Evolutionary conservation across 2,888 invertebrate species (phyloP).

Genomic region (Hydraecia micacea): DNA sequence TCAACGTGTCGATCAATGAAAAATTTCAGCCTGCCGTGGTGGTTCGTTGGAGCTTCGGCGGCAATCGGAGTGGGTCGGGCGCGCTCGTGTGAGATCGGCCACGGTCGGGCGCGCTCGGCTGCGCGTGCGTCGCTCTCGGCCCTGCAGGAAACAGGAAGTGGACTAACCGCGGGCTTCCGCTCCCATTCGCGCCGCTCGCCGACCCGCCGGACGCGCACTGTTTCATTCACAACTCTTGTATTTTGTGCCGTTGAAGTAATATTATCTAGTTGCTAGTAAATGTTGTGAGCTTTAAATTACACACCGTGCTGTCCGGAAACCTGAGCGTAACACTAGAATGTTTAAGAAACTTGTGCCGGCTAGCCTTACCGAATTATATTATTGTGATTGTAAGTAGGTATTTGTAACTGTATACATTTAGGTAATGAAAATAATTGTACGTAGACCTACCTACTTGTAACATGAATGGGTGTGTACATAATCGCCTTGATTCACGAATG

Average conservation of each 20-base stretch:
- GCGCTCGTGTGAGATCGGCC: conserved; percentile 71
- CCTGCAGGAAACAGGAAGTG: conserved; percentile 90
- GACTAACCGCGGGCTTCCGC: conserved; percentile 90
- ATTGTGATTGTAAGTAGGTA: conserved; percentile 46
- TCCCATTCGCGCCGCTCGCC: conserved; percentile 87
- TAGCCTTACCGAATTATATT: conserved; percentile 41
- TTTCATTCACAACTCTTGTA: conserved; percentile 85
- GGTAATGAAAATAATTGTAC: conserved; percentile 27
- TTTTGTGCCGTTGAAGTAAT: conserved; percentile 83
- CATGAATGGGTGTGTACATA: conserved; percentile 39
- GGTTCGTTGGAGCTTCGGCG: conserved; percentile 37
- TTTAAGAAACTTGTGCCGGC: conserved; percentile 64
- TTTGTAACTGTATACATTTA: conserved; percentile 39
- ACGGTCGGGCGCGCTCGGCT: conserved; percentile 81
- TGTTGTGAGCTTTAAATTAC: conserved; percentile 71
- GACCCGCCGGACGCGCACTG: conserved; percentile 83
- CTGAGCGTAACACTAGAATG: conserved; percentile 70
- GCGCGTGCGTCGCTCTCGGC: conserved; percentile 85
- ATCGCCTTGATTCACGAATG: conserved; percentile 38
- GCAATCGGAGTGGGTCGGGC: conserved; percentile 60
- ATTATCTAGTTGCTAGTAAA: conserved; percentile 71
- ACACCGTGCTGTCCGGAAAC: conserved; percentile 70
- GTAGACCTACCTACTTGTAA: conserved; percentile 1
- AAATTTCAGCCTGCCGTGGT: conserved; percentile 42
- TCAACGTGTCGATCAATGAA: conserved; percentile 55